Conservation (phyloP, 2,888 invertebrate genomes). For the Andrena hattorfiana region DNA sequence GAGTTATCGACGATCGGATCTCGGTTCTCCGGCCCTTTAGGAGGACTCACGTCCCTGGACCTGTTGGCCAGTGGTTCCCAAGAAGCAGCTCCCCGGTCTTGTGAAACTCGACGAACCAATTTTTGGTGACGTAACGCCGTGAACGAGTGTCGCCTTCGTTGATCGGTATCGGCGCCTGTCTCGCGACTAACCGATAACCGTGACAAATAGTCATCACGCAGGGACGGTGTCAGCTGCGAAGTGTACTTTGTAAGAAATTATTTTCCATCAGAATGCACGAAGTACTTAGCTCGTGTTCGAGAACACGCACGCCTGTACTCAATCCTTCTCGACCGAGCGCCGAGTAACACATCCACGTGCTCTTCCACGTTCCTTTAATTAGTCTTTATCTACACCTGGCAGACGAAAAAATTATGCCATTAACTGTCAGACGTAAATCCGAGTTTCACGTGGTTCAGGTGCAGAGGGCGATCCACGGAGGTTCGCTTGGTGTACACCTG, state of each 20-base stretch:
- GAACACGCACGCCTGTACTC: too few species aligned
- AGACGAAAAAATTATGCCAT: slow-evolving; percentile 49
- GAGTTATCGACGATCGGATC: slow-evolving; percentile 77
- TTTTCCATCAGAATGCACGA: neutral
- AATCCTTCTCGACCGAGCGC: neutral
- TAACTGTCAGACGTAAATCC: slow-evolving; percentile 54
- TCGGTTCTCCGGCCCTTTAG: slow-evolving; percentile 58
- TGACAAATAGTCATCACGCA: neutral
- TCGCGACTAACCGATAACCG: slow-evolving; percentile 18
- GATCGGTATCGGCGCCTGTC: slow-evolving; percentile 30
- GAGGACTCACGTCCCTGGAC: slow-evolving; percentile 38
- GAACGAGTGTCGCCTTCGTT: neutral
- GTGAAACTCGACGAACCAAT: neutral
- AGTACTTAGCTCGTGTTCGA: neutral
- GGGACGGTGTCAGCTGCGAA: slow-evolving; percentile 1
- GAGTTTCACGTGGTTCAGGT: slow-evolving; percentile 52
- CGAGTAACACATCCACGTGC: neutral
- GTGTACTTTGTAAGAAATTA: neutral
- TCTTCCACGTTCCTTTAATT: slow-evolving; percentile 34
- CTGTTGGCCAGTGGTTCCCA: slow-evolving; percentile 65
- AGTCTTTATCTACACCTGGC: slow-evolving; percentile 50
- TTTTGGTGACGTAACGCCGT: neutral
- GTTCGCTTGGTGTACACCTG: slow-evolving; percentile 67
- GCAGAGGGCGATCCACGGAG: slow-evolving; percentile 48
- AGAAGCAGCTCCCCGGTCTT: slow-evolving; percentile 41